Conservation (phyloP, 1,140 invertebrate genomes). For the Ganaspis sp. region DNA sequence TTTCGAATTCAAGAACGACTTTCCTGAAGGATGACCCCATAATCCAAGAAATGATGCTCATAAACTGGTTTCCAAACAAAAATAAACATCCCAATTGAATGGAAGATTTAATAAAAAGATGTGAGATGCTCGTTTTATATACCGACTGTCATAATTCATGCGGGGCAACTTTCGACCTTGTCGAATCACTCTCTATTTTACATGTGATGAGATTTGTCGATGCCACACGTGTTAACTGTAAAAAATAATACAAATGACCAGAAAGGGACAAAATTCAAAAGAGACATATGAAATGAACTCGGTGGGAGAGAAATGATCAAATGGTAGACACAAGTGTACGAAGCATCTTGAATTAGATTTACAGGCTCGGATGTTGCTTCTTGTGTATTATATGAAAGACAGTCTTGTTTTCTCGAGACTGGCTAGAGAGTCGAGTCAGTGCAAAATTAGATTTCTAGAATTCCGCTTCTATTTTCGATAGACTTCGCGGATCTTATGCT, state of each 20-base stretch:
- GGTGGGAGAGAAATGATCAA: constrained; percentile 43
- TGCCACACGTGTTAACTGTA: neutral
- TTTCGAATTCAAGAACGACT: neutral
- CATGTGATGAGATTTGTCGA: neutral
- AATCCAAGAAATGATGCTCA: neutral
- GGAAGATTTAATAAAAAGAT: neutral
- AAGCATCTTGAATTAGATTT: constrained; percentile 42
- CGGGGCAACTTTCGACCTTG: neutral
- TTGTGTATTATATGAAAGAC: constrained; percentile 24
- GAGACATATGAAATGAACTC: neutral
- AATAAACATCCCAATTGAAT: neutral
- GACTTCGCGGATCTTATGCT: constrained; percentile 34
- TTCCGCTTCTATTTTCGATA: constrained; percentile 50
- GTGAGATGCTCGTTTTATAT: neutral
- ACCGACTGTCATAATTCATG: neutral
- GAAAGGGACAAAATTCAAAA: neutral
- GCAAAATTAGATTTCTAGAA: constrained; percentile 58
- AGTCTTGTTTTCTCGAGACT: constrained; percentile 20
- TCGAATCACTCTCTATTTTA: constrained; percentile 13
- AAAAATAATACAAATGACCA: neutral
- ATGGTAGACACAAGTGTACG: constrained; percentile 35
- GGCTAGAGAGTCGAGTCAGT: constrained; percentile 12
- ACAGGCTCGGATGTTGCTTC: constrained; percentile 35
- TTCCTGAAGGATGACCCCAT: neutral
- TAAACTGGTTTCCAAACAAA: neutral